A percentile compares a stretch with the other conserved stretches of the same genome.
Conservation (phyloP, 2,888 invertebrate genomes). For the Listrodromus nycthemerus region DNA sequence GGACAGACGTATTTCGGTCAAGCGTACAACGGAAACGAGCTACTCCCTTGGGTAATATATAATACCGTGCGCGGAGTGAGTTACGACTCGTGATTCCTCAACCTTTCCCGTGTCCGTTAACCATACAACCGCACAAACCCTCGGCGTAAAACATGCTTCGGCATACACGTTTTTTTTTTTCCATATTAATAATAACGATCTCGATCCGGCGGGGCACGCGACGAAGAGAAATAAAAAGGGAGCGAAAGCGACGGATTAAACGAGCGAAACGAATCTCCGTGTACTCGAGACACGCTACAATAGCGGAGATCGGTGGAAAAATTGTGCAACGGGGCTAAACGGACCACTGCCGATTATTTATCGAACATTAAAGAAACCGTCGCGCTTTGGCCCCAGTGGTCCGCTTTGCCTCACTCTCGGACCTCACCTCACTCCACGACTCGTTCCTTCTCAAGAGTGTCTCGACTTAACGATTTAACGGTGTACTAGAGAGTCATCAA, state of each 20-base stretch:
- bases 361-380: neutral
- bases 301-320: neutral
- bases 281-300: slow-evolving; percentile 3
- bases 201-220: slow-evolving; percentile 33
- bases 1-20: slow-evolving; percentile 68
- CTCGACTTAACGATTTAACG: slow-evolving; percentile 36
- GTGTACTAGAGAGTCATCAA: slow-evolving; percentile 34
- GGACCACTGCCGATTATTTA: neutral
- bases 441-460: neutral
- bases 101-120: neutral
- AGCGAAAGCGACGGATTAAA: neutral
- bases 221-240: neutral
- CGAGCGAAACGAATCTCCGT: slow-evolving; percentile 9
- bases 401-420: too few relatives aligned
- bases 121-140: neutral
- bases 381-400: too few relatives aligned
- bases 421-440: too few relatives aligned
- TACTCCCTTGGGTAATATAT: slow-evolving; percentile 62
- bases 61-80: slow-evolving; percentile 57
- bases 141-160: slow-evolving; percentile 14
- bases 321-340: neutral
- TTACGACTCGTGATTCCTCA: slow-evolving; percentile 53
- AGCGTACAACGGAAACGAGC: slow-evolving; percentile 67
- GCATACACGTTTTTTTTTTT: slow-evolving; percentile 40
- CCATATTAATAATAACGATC: slow-evolving; percentile 50